Evolutionary conservation across 2,888 invertebrate species (phyloP), one percentile per base, ranked within the genome.

Genomic region (Meteorus colon): DNA sequence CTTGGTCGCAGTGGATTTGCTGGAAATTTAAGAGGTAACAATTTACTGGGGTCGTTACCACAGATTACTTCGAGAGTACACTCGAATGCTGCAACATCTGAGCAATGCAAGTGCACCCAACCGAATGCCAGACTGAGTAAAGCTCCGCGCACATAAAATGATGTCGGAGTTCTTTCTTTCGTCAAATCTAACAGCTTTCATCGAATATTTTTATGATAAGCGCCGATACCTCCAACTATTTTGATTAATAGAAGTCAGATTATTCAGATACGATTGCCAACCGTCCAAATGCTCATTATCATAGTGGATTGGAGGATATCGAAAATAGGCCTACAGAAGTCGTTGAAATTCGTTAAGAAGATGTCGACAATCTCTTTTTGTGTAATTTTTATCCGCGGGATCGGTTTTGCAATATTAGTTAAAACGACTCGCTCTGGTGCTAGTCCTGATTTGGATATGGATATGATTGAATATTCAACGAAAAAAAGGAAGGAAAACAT

Each of bases 1-100:
- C 90, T 93, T 69, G 93, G 93, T 0, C 92, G 92, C 84, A 88
- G 90, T 12, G 91, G 92, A 66, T 89, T 89, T 67, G 89, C 88
- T n/a, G 89, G 89, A 12, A 88, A 85, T 71, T 78, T 89, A 45
- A 86, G 87, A 0, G 88, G 89, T 8, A 85, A 88, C 66, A 89
- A 88, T 84, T 84, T 89, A 71, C 79, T 89, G 51, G 87, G 88
- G 34, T 88, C 86, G 48, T 77, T 89, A 73, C 89, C 89, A 51
- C 89, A 89, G 76, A 89, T 89, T 78, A 89, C 89, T 3, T 89
- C 89, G 37, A 83, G 88, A 72, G 89, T 89, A 10, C 87, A 89
- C 76, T 86, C 86, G 14, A 89, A 89, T 77, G 88, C 89, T 0
- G 86, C 83, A 8, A 80, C 83, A 24, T 85, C 83, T 41, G 89